Percentiles rank a stretch among this genome's conserved stretches.
Conservation (phyloP, 2,113 vertebrate species). For the human (Homo sapiens) region DNA sequence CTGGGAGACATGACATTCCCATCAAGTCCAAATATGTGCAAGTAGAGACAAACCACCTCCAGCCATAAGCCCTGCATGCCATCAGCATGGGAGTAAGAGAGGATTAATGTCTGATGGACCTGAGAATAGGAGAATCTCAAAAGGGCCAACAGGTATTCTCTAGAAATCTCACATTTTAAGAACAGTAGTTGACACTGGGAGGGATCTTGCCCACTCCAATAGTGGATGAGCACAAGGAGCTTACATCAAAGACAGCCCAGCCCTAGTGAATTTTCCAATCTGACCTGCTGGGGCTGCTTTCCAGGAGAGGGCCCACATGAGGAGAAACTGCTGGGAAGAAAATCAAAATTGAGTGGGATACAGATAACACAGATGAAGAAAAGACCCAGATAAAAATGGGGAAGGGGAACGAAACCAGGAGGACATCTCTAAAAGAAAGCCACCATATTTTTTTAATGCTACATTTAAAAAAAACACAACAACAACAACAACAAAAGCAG, state of each 20-base stretch:
- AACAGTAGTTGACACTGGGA: background rate
- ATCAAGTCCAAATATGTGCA: accelerated
- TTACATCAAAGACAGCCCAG: too few relatives aligned
- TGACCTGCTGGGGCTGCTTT: background rate
- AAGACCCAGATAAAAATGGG: background rate
- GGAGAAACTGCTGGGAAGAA: background rate
- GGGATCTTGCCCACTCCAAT: background rate
- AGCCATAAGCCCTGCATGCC: too few relatives aligned
- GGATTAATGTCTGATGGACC: background rate
- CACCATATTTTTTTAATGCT: background rate
- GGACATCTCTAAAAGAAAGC: background rate
- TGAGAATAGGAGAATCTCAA: background rate
- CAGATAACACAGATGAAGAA: background rate
- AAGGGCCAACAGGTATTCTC: background rate
- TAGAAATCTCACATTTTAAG: background rate
- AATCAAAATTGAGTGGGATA: background rate
- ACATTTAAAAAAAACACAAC: background rate
- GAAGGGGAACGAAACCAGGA: background rate
- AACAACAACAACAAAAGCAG: background rate
- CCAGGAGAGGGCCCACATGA: background rate
- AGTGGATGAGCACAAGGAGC: background rate
- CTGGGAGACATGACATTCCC: background rate
- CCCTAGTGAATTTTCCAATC: background rate
- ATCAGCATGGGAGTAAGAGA: background rate
- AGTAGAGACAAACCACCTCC: background rate